A percentile compares a stretch with the other conserved stretches of the same genome.
phyloP scores from a whole-genome alignment of 53 echinoderm and acorn worm genomes.

The Paracentrotus lividus region DNA sequence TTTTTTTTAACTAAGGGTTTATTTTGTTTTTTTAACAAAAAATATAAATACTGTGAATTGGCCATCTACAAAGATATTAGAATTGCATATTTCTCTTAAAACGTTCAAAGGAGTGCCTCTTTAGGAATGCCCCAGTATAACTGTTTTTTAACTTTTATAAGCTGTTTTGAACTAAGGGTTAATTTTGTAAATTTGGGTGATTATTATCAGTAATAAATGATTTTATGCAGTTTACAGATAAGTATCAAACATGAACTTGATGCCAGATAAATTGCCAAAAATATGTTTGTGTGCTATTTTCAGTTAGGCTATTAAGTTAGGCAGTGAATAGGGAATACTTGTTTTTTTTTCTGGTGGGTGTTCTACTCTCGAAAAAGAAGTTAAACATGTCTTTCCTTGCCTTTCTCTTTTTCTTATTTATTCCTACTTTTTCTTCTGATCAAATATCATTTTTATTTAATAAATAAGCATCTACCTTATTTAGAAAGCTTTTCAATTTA shows the following conservation, averaged over 20 bases:
- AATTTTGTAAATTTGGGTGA: neutral
- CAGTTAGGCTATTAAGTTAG: neutral
- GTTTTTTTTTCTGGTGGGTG: too few species aligned
- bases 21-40: too few species aligned
- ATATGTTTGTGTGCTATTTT: neutral
- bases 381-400: neutral
- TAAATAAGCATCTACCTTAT: neutral
- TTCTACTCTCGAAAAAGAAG: neutral
- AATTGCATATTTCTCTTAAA: too few species aligned
- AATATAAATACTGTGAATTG: too few species aligned
- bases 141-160: neutral
- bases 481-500: neutral
- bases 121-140: too few species aligned
- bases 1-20: too few species aligned
- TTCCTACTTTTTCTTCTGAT: neutral
- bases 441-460: neutral
- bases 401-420: neutral
- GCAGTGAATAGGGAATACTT: neutral
- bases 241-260: neutral
- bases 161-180: neutral
- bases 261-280: neutral
- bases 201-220: neutral
- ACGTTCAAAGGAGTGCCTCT: too few species aligned
- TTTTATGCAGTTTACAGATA: neutral
- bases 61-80: too few species aligned